These are phyloP conservation scores for Sphinx pinastri DNA, from an alignment of 2,888 invertebrate genomes.

Conservation along the genomic window DNA sequence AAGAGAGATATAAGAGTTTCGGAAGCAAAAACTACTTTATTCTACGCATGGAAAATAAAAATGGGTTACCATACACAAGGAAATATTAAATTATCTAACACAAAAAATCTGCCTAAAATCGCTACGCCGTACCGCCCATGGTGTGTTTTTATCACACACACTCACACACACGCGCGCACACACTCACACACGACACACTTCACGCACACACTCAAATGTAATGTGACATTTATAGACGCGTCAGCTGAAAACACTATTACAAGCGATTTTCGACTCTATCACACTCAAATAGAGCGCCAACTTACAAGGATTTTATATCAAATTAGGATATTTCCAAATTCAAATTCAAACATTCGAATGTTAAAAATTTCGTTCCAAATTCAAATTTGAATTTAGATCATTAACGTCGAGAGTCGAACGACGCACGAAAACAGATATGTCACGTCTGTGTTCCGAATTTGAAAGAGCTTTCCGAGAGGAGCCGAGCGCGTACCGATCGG, in stretches of 20 bases:
- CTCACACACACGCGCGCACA: conserved; percentile 44
- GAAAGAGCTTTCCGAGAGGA: conserved; percentile 76
- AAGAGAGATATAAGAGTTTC: conserved; percentile 20
- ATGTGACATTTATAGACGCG: conserved; percentile 76
- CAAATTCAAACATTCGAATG: conserved; percentile 69
- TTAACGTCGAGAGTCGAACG: conserved; percentile 48
- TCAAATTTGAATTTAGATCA: conserved; percentile 35
- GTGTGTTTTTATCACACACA: conserved; percentile 75
- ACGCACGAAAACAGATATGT: conserved; percentile 62
- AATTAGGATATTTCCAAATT: conserved; percentile 80
- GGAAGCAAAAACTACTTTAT: conserved; percentile 16
- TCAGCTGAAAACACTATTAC: conserved; percentile 71
- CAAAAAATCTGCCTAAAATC: conserved; percentile 68
- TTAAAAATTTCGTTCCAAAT: conserved; percentile 41
- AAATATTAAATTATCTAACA: conserved; percentile 49
- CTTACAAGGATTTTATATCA: conserved; percentile 49
- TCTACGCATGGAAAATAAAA: conserved; percentile 17
- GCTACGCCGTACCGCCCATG: conserved; percentile 62
- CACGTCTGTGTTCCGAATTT: conserved; percentile 74
- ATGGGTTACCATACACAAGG: conserved; percentile 41
- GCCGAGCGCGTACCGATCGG: conserved; percentile 81
- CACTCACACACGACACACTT: conserved; percentile 39
- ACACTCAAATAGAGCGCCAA: conserved; percentile 34
- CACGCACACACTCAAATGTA: conserved; percentile 54
- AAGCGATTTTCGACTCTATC: conserved; percentile 50